phyloP scores from a whole-genome alignment of 2,797 vertebrate species.

The Melanotaenia parkinsoni region DNA sequence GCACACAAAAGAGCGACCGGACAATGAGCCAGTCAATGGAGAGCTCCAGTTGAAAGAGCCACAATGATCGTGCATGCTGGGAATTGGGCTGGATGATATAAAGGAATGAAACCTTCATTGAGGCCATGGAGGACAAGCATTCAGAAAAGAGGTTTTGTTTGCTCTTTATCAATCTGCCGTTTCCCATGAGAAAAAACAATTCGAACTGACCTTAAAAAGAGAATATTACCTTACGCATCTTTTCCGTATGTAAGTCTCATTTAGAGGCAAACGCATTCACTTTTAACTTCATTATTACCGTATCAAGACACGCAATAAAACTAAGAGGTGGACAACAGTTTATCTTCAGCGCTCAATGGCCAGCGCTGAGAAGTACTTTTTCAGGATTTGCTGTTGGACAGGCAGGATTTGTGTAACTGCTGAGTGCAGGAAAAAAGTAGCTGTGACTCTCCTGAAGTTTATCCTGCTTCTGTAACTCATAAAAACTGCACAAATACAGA shows the following conservation, averaged over 20 bases:
- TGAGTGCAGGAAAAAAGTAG: slow-evolving; percentile 51
- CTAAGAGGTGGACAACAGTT: slow-evolving; percentile 45
- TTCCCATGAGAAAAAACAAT: slow-evolving; percentile 84
- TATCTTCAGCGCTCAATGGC: slow-evolving; percentile 36
- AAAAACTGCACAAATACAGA: slow-evolving; percentile 56
- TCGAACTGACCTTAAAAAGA: slow-evolving; percentile 83
- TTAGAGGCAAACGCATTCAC: slow-evolving; percentile 55
- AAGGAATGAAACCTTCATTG: slow-evolving; percentile 83
- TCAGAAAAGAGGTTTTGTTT: slow-evolving; percentile 83
- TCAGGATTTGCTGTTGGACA: slow-evolving; percentile 63
- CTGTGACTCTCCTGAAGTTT: slow-evolving; percentile 64
- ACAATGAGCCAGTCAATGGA: slow-evolving; percentile 85
- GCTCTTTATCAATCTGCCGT: slow-evolving; percentile 81
- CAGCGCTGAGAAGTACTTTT: slow-evolving; percentile 69
- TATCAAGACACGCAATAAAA: slow-evolving; percentile 40
- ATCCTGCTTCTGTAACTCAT: slow-evolving; percentile 46
- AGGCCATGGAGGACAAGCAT: slow-evolving; percentile 82
- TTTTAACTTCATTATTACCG: slow-evolving; percentile 55
- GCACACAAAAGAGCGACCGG: slow-evolving; percentile 78
- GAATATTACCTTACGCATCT: slow-evolving; percentile 81
- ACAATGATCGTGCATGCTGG: slow-evolving; percentile 84
- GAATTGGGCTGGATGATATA: slow-evolving; percentile 84
- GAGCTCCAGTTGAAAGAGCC: slow-evolving; percentile 81
- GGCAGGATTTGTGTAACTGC: slow-evolving; percentile 66
- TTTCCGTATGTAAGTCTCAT: slow-evolving; percentile 65